Evolutionary conservation across 2,797 vertebrate genomes (phyloP).

Genomic region (Ceryle rudis): DNA sequence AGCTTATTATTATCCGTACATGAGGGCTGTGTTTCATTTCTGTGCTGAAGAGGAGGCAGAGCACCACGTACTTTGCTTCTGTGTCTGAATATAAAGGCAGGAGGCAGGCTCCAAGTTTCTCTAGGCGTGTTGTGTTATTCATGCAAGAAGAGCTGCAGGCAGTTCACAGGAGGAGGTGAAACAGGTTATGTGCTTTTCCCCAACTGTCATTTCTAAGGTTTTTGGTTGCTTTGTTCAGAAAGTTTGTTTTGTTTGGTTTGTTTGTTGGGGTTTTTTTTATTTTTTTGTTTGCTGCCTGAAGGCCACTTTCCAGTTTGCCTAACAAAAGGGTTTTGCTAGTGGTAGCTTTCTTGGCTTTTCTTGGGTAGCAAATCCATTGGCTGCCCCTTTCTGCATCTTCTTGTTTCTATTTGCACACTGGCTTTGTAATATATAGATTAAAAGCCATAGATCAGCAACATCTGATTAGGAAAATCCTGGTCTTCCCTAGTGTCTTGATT

Average conservation of each 20-base stretch:
- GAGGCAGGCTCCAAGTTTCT: background rate
- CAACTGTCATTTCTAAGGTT: background rate
- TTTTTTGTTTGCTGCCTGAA: background rate
- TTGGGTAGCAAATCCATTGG: background rate
- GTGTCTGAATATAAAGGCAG: background rate
- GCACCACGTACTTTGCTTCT: background rate
- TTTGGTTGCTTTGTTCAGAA: background rate
- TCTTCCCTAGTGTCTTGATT: background rate
- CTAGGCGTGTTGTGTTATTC: background rate
- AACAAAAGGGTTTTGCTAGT: background rate
- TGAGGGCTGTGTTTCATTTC: background rate
- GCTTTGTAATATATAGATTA: background rate
- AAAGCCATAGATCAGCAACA: background rate
- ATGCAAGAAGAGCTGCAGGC: background rate
- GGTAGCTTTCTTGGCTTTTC: background rate
- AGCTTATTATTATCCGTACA: background rate
- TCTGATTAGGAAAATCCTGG: rapidly evolving
- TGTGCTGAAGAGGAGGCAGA: background rate
- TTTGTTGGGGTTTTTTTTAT: background rate
- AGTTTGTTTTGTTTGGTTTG: too few relatives aligned
- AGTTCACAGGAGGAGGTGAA: background rate
- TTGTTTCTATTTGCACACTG: background rate
- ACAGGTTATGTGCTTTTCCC: background rate
- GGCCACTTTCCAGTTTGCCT: background rate
- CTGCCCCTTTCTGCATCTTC: background rate